These are phyloP conservation scores for Spialia ferax DNA, from an alignment of 2,888 invertebrate genomes.

Conservation along the genomic window DNA sequence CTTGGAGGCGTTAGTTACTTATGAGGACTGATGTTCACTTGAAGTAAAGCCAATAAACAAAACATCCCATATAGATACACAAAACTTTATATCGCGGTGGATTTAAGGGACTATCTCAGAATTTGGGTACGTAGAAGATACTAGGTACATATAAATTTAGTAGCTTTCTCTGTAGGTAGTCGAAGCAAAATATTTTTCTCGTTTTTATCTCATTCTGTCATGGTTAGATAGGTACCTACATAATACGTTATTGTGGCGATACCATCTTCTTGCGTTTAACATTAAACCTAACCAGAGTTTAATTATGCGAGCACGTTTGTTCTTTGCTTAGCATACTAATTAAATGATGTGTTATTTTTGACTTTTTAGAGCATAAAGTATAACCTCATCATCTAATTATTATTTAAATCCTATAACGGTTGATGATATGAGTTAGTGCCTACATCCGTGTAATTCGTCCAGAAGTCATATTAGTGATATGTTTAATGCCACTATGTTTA, in stretches of 20 bases:
- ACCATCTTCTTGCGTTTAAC: conserved; percentile 30
- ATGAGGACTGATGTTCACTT: no score
- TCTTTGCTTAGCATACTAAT: conserved; percentile 30
- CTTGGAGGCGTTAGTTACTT: no score
- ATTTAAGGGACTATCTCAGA: no score
- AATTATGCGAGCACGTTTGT: conserved; percentile 25
- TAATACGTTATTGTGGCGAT: conserved; percentile 6
- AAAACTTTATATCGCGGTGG: no score
- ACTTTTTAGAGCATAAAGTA: background rate
- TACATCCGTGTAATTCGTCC: no score
- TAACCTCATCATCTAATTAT: background rate
- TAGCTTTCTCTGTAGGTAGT: no score
- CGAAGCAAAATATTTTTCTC: background rate
- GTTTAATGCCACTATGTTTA: no score
- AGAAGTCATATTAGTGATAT: no score
- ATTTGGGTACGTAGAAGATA: no score
- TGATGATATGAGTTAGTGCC: background rate
- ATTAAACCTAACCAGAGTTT: conserved; percentile 26
- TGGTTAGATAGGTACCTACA: background rate
- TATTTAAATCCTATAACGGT: background rate
- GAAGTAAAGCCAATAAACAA: no score
- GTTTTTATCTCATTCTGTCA: background rate
- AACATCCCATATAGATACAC: no score
- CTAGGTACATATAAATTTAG: no score
- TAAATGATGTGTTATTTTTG: conserved; percentile 44